A percentile compares a stretch with the other conserved stretches of the same genome.
phyloP scores from a whole-genome alignment of 2,113 vertebrate genomes.

The Rhea americana region DNA sequence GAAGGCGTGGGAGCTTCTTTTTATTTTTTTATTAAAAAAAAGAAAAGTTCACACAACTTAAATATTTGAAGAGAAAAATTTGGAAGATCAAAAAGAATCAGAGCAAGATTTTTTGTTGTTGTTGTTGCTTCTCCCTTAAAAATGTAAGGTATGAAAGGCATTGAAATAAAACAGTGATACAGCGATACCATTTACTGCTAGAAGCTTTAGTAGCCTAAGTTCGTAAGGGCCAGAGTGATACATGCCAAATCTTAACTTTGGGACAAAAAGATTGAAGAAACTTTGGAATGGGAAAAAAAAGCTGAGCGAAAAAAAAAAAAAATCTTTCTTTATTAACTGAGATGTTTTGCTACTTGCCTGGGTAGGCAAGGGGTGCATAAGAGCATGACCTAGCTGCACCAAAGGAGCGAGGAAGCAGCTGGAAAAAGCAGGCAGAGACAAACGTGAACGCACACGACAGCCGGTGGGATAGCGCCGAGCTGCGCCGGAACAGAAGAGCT shows the following conservation, averaged over 20 bases:
- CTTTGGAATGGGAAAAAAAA: neutral
- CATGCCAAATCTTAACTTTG: neutral
- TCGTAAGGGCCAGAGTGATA: neutral
- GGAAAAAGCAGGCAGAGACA: neutral
- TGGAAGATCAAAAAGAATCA: neutral
- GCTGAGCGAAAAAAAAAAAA: neutral
- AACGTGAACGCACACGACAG: rapidly evolving
- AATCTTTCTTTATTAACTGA: neutral
- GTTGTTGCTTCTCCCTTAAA: neutral
- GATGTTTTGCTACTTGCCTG: neutral
- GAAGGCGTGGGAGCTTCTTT: neutral
- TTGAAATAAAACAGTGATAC: neutral
- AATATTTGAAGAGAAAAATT: neutral
- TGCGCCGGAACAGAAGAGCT: neutral
- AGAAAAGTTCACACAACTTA: neutral
- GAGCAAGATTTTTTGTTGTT: neutral
- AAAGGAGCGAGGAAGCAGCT: neutral
- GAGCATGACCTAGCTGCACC: neutral
- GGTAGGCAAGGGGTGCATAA: neutral
- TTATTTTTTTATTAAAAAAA: neutral
- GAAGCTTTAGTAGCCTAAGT: neutral
- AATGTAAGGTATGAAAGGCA: neutral
- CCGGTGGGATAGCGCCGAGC: neutral
- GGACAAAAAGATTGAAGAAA: neutral
- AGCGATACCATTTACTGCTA: neutral